These are phyloP conservation scores for Chionis minor DNA, from an alignment of 2,113 vertebrate species.

Conservation along the genomic window DNA sequence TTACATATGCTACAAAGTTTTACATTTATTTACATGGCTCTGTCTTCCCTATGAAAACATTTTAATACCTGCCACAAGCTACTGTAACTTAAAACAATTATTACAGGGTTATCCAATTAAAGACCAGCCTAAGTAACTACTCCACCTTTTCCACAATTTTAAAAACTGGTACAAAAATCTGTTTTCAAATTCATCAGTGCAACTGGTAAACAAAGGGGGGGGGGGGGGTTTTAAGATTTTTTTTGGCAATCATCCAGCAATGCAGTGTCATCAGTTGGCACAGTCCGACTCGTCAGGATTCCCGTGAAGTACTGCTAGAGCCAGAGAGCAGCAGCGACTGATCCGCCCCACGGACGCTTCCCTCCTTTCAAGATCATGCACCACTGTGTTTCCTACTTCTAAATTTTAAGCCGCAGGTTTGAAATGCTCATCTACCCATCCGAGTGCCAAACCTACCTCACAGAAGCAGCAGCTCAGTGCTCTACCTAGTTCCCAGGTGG, in stretches of 20 bases:
- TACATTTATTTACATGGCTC: slow-evolving; percentile 98
- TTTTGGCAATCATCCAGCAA: slow-evolving; percentile 15
- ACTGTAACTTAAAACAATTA: not conserved
- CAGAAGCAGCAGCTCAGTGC: accelerated
- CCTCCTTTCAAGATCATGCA: not conserved
- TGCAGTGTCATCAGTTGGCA: not conserved
- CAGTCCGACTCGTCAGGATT: not conserved
- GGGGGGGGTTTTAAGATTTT: too few relatives aligned
- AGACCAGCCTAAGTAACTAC: not conserved
- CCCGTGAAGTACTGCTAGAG: not conserved
- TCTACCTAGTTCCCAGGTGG: not conserved
- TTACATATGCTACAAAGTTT: slow-evolving; percentile 97
- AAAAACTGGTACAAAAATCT: not conserved
- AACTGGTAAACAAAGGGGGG: not conserved
- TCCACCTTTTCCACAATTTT: not conserved
- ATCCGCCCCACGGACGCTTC: too few relatives aligned
- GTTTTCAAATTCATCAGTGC: slow-evolving; percentile 27
- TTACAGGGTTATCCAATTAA: not conserved
- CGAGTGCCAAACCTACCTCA: not conserved
- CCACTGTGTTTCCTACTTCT: not conserved
- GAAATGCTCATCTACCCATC: accelerated
- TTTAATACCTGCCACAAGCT: not conserved
- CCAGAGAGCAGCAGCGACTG: not conserved
- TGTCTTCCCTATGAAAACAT: slow-evolving; percentile 56
- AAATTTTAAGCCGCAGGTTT: not conserved